These are phyloP conservation scores for Hemicentrotus pulcherrimus DNA, from an alignment of 35 echinoderm and acorn worm genomes.

Conservation along the genomic window DNA sequence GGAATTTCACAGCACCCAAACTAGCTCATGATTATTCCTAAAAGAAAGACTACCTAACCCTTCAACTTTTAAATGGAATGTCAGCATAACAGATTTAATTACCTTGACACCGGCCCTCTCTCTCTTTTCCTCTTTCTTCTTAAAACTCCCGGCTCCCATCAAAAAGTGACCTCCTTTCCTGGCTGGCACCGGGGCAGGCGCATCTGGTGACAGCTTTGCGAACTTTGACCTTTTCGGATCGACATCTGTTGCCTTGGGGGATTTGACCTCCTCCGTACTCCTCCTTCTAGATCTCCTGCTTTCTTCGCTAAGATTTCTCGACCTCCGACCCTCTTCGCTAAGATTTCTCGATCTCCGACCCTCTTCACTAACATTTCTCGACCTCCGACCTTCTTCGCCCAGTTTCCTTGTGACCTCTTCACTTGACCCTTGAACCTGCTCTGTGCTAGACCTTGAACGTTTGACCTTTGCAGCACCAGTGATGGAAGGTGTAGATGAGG, in stretches of 20 bases:
- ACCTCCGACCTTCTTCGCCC: background rate
- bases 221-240: background rate
- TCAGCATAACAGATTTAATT: background rate
- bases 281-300: background rate
- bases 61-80: too few relatives aligned
- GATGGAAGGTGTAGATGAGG: background rate
- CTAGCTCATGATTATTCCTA: too few relatives aligned
- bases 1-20: too few relatives aligned
- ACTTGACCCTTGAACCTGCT: slow-evolving; percentile 2
- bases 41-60: too few relatives aligned
- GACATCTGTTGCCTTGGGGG: background rate
- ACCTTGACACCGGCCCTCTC: background rate
- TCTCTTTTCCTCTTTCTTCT: slow-evolving; percentile 26
- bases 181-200: background rate
- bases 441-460: background rate
- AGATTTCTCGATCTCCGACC: background rate
- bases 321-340: background rate
- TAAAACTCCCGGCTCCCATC: background rate
- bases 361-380: background rate
- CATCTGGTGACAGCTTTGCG: background rate
- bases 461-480: background rate
- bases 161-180: slow-evolving; percentile 4
- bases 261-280: slow-evolving; percentile 1
- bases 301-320: background rate
- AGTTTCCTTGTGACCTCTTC: background rate